A percentile compares a stretch with the other conserved stretches of the same genome.
phyloP scores from a whole-genome alignment of 2,888 invertebrate species.

The Andricus quercusramuli region DNA sequence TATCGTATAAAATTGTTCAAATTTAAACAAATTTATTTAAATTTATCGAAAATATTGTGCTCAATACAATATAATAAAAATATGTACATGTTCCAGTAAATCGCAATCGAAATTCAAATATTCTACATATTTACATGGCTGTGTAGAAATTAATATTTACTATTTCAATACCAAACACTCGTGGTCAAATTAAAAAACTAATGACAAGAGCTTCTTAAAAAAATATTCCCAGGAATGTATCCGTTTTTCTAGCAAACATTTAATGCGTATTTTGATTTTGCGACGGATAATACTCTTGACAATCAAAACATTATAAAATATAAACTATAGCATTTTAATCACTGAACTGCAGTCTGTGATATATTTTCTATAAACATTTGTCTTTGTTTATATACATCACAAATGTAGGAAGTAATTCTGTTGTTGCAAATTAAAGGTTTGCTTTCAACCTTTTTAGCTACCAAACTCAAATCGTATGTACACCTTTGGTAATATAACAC shows the following conservation, averaged over 20 bases:
- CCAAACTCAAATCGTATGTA: slow-evolving; percentile 60
- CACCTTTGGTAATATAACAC: slow-evolving; percentile 92
- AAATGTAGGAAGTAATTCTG: slow-evolving; percentile 63
- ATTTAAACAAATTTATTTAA: slow-evolving; percentile 13
- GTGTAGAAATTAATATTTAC: not conserved
- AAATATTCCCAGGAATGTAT: not conserved
- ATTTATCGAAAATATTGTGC: slow-evolving; percentile 19
- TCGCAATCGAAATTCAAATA: not conserved
- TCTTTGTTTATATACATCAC: slow-evolving; percentile 64
- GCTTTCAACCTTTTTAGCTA: slow-evolving; percentile 48
- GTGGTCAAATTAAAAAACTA: not conserved
- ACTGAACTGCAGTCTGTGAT: slow-evolving; percentile 14
- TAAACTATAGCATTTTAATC: not conserved
- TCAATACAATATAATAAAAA: not conserved
- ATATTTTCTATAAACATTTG: slow-evolving; percentile 57
- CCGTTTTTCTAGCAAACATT: not conserved
- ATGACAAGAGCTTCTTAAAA: not conserved
- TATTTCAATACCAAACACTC: not conserved
- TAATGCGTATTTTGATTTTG: not conserved
- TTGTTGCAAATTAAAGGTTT: slow-evolving; percentile 56
- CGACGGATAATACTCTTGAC: not conserved
- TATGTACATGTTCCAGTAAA: slow-evolving; percentile 10
- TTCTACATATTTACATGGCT: slow-evolving; percentile 24
- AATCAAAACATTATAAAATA: not conserved
- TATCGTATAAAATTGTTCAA: not conserved